Conservation (phyloP, 2,888 invertebrate species). For the Abrostola triplasia region DNA sequence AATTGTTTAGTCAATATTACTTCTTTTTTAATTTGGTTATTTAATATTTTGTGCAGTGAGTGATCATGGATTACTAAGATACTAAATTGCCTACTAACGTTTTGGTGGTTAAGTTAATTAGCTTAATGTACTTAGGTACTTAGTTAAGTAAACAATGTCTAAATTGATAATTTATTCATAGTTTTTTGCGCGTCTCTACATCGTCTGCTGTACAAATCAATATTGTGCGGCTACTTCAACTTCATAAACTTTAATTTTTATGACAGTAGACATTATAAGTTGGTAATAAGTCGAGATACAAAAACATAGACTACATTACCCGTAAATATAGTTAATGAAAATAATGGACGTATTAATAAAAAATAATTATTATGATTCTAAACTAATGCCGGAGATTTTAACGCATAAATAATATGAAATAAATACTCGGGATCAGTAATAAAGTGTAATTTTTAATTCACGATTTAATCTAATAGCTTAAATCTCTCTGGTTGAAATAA, state of each 20-base stretch:
- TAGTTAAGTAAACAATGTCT: conserved; percentile 15
- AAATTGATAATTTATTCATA: conserved; percentile 2
- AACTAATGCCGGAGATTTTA: too few species aligned
- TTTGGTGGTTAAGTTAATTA: conserved; percentile 21
- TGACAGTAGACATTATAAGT: too few species aligned
- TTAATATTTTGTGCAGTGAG: conserved; percentile 46
- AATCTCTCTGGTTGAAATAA: conserved; percentile 1
- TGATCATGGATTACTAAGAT: conserved; percentile 24
- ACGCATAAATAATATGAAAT: too few species aligned
- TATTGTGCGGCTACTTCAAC: too few species aligned
- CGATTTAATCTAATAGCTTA: neutral
- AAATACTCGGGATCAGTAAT: neutral
- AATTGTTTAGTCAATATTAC: conserved; percentile 7
- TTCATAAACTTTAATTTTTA: too few species aligned
- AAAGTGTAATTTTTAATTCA: neutral
- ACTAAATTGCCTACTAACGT: conserved; percentile 24
- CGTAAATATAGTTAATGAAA: too few species aligned
- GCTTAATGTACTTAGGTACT: neutral
- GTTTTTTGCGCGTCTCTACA: conserved; percentile 11
- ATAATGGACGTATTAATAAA: too few species aligned
- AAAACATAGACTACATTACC: too few species aligned
- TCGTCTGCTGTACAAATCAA: neutral
- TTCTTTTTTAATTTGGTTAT: too few species aligned
- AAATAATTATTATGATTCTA: too few species aligned
- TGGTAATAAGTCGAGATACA: too few species aligned